A percentile compares a stretch with the other conserved stretches of the same genome.
Conservation (phyloP, 2,113 vertebrate genomes). For the Podiceps cristatus region DNA sequence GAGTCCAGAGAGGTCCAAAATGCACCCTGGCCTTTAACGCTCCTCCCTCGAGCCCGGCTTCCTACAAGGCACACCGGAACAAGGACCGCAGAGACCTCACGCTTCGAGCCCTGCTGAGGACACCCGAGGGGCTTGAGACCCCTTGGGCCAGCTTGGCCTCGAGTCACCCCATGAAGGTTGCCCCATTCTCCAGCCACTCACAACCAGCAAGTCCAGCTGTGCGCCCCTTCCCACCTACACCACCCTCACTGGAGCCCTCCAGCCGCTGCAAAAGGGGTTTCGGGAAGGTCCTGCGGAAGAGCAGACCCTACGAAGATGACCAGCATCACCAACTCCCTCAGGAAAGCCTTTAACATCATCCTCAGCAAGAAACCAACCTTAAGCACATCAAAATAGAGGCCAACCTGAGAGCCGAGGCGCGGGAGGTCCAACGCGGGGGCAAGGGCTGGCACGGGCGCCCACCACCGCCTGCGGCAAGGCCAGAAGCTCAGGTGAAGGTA, state of each 20-base stretch:
- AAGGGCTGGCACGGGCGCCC: fast-evolving
- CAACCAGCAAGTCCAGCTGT: not conserved
- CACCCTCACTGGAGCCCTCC: not conserved
- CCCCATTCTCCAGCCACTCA: not conserved
- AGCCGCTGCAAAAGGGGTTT: not conserved
- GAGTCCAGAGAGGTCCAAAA: not conserved
- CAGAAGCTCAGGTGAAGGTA: not conserved
- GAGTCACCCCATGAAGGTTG: fast-evolving
- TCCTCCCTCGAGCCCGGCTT: not conserved
- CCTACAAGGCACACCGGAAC: not conserved
- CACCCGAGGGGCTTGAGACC: fast-evolving
- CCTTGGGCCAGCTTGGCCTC: fast-evolving
- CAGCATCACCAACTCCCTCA: not conserved
- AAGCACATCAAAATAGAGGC: fast-evolving
- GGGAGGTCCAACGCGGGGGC: fast-evolving
- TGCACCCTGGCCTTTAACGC: fast-evolving
- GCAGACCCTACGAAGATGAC: fast-evolving
- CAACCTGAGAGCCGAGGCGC: too few relatives aligned
- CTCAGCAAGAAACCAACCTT: not conserved
- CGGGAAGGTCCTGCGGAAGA: too few relatives aligned
- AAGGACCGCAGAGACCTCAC: not conserved
- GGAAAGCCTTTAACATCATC: not conserved
- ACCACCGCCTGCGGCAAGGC: fast-evolving
- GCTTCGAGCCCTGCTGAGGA: not conserved
- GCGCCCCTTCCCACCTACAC: not conserved